Evolutionary conservation across 2,113 vertebrate genomes (phyloP).

Genomic region (Oenanthe melanoleuca): DNA sequence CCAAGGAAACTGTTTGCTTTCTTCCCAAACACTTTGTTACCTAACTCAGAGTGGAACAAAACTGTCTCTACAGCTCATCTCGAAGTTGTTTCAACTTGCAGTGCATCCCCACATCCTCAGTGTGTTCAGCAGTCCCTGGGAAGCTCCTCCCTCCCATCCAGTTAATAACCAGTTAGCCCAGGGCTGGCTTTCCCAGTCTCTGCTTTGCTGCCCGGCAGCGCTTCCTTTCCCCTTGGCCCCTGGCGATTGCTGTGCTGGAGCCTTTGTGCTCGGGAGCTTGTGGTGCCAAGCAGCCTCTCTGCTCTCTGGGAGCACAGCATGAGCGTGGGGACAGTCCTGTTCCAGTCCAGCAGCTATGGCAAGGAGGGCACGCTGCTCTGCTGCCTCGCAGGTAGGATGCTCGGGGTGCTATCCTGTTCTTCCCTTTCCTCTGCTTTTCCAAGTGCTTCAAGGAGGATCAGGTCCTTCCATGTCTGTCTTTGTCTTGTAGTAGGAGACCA

Average conservation of each 20-base stretch:
- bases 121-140: not conserved
- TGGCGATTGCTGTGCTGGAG: not conserved
- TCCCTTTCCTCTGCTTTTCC: not conserved
- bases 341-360: constrained; percentile 82
- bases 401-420: not conserved
- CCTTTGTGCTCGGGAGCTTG: not conserved
- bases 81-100: constrained; percentile 19
- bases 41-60: not conserved
- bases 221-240: not conserved
- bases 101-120: constrained; percentile 19
- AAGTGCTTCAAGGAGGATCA: not conserved
- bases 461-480: not conserved
- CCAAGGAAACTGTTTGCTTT: constrained; percentile 56
- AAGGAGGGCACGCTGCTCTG: constrained; percentile 73
- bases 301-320: constrained; percentile 67
- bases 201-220: not conserved
- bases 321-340: constrained; percentile 79
- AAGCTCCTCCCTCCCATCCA: constrained; percentile 56
- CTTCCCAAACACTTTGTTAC: constrained; percentile 38
- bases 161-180: not conserved
- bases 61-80: not conserved
- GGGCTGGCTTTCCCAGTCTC: not conserved
- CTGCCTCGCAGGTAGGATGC: constrained; percentile 70
- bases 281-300: not conserved
- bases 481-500: not conserved